These are phyloP conservation scores for Benthosema pterotum DNA, from an alignment of 2,797 vertebrate genomes.

Conservation along the genomic window DNA sequence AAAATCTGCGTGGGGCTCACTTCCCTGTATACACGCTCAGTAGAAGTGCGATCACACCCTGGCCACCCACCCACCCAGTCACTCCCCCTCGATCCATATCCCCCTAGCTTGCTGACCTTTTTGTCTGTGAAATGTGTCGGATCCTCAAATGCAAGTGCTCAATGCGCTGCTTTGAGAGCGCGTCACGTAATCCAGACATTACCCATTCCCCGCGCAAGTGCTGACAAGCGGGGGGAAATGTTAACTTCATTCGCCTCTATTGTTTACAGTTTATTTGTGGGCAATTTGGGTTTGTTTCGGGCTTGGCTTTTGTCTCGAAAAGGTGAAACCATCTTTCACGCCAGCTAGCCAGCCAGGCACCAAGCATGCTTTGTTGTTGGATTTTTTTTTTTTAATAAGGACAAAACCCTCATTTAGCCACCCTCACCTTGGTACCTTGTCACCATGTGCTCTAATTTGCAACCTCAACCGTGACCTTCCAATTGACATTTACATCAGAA, in stretches of 20 bases:
- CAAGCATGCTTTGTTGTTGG: background rate
- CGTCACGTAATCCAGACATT: slow-evolving; percentile 12
- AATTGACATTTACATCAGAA: slow-evolving; percentile 56
- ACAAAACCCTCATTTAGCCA: slow-evolving; percentile 27
- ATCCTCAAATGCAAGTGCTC: slow-evolving; percentile 16
- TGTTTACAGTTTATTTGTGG: too few relatives aligned
- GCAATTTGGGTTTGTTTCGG: slow-evolving; percentile 10
- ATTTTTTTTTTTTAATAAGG: background rate
- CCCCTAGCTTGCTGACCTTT: slow-evolving; percentile 29
- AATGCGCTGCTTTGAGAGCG: background rate
- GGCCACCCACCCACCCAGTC: too few relatives aligned
- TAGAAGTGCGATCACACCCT: slow-evolving; percentile 25
- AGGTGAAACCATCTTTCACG: background rate
- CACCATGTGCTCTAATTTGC: slow-evolving; percentile 25
- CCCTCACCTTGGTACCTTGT: slow-evolving; percentile 26
- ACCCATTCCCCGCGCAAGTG: slow-evolving; percentile 21
- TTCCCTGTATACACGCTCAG: slow-evolving; percentile 32
- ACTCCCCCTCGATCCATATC: background rate
- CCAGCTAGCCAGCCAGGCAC: background rate
- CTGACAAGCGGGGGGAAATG: slow-evolving; percentile 9
- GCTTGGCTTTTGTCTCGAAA: slow-evolving; percentile 20
- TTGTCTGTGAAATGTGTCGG: slow-evolving; percentile 36
- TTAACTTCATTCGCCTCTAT: background rate
- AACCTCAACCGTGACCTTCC: slow-evolving; percentile 53
- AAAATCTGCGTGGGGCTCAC: slow-evolving; percentile 44